phyloP scores from a whole-genome alignment of 2,113 vertebrate species.

The Microcebus lehilahytsara region DNA sequence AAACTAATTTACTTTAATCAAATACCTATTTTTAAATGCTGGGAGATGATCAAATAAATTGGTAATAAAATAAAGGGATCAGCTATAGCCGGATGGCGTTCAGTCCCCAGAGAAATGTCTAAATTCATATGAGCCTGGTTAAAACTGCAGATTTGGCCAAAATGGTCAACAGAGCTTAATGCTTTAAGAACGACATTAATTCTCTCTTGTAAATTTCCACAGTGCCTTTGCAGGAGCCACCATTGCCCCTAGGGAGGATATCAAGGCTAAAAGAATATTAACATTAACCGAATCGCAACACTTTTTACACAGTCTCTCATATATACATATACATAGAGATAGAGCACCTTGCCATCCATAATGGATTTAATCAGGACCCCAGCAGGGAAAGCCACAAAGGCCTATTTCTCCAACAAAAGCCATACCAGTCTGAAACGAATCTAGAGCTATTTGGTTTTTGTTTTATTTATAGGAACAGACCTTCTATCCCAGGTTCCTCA shows the following conservation, averaged over 20 bases:
- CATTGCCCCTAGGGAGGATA: conserved; percentile 50
- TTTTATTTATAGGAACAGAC: conserved; percentile 70
- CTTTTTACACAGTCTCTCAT: conserved; percentile 31
- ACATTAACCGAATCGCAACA: conserved; percentile 71
- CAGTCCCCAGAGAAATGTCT: conserved; percentile 52
- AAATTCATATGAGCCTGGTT: conserved; percentile 44
- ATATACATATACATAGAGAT: background rate
- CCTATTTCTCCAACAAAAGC: conserved; percentile 61
- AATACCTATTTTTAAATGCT: conserved; percentile 61
- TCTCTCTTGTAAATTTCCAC: conserved; percentile 77
- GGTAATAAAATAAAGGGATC: conserved; percentile 57
- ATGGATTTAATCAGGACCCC: conserved; percentile 51
- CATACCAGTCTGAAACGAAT: conserved; percentile 69
- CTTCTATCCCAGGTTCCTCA: conserved; percentile 70
- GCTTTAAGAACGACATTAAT: conserved; percentile 58
- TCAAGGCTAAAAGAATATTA: conserved; percentile 57
- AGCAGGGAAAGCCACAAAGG: conserved; percentile 56
- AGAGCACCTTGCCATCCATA: conserved; percentile 6
- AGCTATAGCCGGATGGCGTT: conserved; percentile 3
- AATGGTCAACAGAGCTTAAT: conserved; percentile 72
- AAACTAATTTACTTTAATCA: conserved; percentile 70
- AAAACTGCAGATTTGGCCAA: conserved; percentile 73
- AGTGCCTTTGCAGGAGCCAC: conserved; percentile 66
- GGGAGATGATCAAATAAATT: conserved; percentile 49
- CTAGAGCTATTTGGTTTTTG: conserved; percentile 72